These are phyloP conservation scores for Mamestra configurata DNA, from an alignment of 1,140 invertebrate genomes.

Conservation along the genomic window DNA sequence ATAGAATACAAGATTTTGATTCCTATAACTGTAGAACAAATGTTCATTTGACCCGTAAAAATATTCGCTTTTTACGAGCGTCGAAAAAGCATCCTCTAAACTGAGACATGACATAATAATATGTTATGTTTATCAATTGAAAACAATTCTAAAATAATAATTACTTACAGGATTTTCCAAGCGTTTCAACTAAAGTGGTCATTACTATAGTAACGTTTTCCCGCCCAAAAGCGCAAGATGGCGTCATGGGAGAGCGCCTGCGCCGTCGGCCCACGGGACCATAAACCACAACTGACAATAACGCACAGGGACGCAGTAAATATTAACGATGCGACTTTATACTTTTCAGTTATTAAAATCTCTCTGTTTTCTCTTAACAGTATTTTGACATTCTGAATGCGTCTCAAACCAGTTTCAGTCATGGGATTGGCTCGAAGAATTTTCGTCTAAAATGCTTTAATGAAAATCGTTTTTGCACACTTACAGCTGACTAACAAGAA, in stretches of 20 bases:
- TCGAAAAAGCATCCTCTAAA: no score
- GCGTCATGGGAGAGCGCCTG: slow-evolving; percentile 81
- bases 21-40: no score
- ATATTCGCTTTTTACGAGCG: no score
- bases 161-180: background rate
- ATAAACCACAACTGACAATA: slow-evolving; percentile 75
- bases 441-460: no score
- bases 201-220: slow-evolving; percentile 75
- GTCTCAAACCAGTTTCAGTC: no score
- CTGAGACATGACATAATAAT: background rate
- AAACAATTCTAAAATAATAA: background rate
- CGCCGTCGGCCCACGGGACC: slow-evolving; percentile 66
- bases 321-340: slow-evolving; percentile 60
- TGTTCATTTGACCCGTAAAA: no score
- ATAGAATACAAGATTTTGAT: no score
- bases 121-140: background rate
- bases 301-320: slow-evolving; percentile 56
- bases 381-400: no score
- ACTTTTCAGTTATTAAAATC: slow-evolving; percentile 5
- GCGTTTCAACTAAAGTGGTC: slow-evolving; percentile 47
- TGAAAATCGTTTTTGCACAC: no score
- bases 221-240: slow-evolving; percentile 78
- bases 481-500: no score
- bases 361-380: no score
- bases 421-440: no score